Evolutionary conservation across 2,797 vertebrate species (phyloP).

Genomic region (Centroberyx gerrardi): DNA sequence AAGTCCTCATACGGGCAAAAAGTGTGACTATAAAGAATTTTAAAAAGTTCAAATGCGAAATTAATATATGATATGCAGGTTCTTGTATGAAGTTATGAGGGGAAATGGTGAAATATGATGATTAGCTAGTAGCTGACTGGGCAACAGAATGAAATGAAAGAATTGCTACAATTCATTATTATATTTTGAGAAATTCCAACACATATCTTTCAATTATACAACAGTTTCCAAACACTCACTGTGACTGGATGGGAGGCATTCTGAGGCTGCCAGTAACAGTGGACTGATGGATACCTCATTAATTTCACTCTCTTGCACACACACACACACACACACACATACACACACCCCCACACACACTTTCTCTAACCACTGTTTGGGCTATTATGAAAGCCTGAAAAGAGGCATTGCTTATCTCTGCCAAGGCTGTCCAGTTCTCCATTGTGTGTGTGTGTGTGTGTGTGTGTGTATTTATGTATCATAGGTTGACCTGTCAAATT

Average conservation of each 20-base stretch:
- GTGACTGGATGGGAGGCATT: slow-evolving; percentile 5
- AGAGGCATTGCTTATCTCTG: slow-evolving; percentile 36
- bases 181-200: no score
- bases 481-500: slow-evolving; percentile 17
- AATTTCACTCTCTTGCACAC: background rate
- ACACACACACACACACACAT: slow-evolving; percentile 25
- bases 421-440: background rate
- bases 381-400: background rate
- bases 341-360: slow-evolving; percentile 18
- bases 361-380: background rate
- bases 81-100: no score
- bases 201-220: background rate
- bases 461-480: background rate
- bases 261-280: background rate
- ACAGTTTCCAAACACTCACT: background rate
- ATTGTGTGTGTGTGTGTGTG: background rate
- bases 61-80: no score
- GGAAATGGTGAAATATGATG: no score
- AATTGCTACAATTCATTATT: no score
- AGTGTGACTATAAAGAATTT: no score
- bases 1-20: no score
- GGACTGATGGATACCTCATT: background rate
- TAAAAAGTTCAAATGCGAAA: no score
- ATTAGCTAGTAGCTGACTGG: no score
- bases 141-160: no score